Conservation (phyloP, 2,888 invertebrate species). For the Rhingia rostrata region DNA sequence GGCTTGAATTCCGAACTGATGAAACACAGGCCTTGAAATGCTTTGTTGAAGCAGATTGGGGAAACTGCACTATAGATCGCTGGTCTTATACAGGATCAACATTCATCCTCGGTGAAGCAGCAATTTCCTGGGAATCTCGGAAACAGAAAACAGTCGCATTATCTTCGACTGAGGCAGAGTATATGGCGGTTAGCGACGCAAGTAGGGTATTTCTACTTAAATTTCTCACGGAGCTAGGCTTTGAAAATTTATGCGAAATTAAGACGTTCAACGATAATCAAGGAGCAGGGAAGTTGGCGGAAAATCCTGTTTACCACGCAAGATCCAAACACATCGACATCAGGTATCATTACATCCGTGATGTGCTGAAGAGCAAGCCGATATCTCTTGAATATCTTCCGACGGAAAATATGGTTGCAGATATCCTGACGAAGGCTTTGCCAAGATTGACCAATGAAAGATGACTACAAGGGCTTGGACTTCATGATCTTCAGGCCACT, state of each 20-base stretch:
- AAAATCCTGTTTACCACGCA: constrained; percentile 38
- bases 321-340: constrained; percentile 47
- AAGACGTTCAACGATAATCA: constrained; percentile 42
- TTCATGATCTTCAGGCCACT: constrained; percentile 1
- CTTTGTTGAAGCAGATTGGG: constrained; percentile 45
- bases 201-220: constrained; percentile 31
- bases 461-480: constrained; percentile 11
- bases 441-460: constrained; percentile 29
- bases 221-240: constrained; percentile 24
- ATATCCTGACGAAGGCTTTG: constrained; percentile 15
- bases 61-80: constrained; percentile 35
- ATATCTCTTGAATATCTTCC: constrained; percentile 20
- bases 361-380: constrained; percentile 8
- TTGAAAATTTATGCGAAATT: not conserved
- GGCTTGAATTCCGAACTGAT: constrained; percentile 4
- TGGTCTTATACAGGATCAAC: constrained; percentile 30
- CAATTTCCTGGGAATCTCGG: constrained; percentile 20
- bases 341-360: constrained; percentile 22
- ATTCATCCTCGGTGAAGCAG: constrained; percentile 12
- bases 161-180: constrained; percentile 28
- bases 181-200: constrained; percentile 31
- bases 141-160: not conserved
- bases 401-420: constrained; percentile 28
- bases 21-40: not conserved
- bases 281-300: constrained; percentile 36